Base-by-base conservation (phyloP, 2,113 vertebrate genomes). In the Eclectus roratus region DNA sequence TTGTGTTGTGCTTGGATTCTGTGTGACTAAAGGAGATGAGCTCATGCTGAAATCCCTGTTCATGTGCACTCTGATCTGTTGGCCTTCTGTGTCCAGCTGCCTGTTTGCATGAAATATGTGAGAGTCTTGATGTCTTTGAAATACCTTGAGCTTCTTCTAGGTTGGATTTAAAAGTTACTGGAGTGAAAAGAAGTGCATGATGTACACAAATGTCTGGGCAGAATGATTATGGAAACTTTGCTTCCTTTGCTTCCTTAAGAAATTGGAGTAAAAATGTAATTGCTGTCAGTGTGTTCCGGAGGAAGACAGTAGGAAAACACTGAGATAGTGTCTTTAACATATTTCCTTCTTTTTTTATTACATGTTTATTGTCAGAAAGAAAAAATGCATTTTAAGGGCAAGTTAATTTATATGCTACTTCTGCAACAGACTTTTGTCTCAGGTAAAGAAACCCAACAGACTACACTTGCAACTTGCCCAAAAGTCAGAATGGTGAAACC, bases 201-300 rank as follows among this genome's bases (percentile, higher is more conserved):
- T 78, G 27, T 39, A 25, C 24, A 11, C 80, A 28, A 58, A n/a
- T 20, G 6, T 55, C 64, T 47, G 47, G 44, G 49, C 49, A 79
- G 55, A 82, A 52, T 69, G 49, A 58, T 35, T 43, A 27, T 70
- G 85, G 89, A 89, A 82, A 61, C 37, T 50, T 70, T 21, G 33
- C 66, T 93, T 91, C 85, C 37, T 50, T 70, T 21, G 33, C 66
- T 93, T 91, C 85, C 88, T 91, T 65, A 74, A 91, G 80, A 89
- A 89, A 74, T 88, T 25, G 18, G 35, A 41, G 56, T 37, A 3
- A 85, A 89, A 91, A 79, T 61, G 13, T 70, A 65, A 78, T 83
- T 82, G 35, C 55, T 82, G 55, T 60, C 81, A 33, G 41, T 28
- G 9, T 65, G 44, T 79, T 91, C 66, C 6, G 11, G 76, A 82